phyloP scores from a whole-genome alignment of 2,797 vertebrate species.

The Moxostoma hubbsi region DNA sequence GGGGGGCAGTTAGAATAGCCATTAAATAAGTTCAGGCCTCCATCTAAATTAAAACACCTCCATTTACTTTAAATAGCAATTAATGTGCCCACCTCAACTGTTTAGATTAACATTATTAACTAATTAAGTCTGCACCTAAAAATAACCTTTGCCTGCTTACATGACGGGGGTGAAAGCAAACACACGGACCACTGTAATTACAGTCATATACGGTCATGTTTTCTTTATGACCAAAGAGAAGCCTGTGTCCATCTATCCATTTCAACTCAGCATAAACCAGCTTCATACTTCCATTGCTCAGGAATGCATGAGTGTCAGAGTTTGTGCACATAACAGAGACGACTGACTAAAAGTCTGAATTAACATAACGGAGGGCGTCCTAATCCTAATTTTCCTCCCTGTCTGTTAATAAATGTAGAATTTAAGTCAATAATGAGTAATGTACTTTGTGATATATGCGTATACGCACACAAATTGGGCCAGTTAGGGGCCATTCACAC shows the following conservation, averaged over 20 bases:
- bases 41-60: background rate
- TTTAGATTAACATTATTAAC: too few species aligned
- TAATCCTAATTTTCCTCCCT: background rate
- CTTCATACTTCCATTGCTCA: constrained; percentile 4
- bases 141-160: too few species aligned
- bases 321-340: constrained; percentile 4
- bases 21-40: background rate
- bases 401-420: background rate
- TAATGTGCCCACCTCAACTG: too few species aligned
- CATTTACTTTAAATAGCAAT: too few species aligned
- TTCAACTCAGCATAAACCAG: constrained; percentile 6
- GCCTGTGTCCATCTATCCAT: background rate
- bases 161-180: background rate
- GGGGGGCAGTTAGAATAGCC: constrained; percentile 11
- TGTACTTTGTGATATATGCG: background rate
- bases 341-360: background rate
- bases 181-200: background rate
- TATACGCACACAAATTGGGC: background rate
- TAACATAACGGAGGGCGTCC: constrained; percentile 15
- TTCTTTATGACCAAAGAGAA: background rate
- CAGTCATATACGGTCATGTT: background rate
- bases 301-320: background rate
- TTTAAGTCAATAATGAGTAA: background rate
- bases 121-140: too few species aligned
- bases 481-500: too few species aligned